Conservation (phyloP, 2,797 vertebrate genomes). For the Parauchenoglanis ngamensis region DNA sequence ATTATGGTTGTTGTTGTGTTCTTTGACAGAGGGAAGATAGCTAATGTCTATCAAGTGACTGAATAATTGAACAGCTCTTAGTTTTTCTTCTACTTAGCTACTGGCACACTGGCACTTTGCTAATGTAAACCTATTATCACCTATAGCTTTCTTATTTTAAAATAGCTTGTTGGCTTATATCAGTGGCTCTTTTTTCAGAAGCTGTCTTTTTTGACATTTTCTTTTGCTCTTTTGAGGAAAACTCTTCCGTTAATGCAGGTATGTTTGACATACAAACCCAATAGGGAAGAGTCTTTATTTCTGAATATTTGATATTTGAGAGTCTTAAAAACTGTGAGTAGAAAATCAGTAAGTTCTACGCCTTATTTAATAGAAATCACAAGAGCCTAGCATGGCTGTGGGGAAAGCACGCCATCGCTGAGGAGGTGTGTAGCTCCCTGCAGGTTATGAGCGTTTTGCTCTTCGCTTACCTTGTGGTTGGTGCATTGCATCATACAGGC, state of each 20-base stretch:
- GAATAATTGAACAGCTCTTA: conserved; percentile 54
- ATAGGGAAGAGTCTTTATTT: background rate
- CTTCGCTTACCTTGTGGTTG: conserved; percentile 29
- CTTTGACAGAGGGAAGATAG: conserved; percentile 42
- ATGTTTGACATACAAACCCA: background rate
- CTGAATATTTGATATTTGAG: background rate
- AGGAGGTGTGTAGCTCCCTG: conserved; percentile 12
- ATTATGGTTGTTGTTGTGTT: conserved; percentile 40
- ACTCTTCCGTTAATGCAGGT: background rate
- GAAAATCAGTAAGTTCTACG: background rate
- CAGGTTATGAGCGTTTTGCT: conserved; percentile 17
- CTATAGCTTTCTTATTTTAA: conserved; percentile 7
- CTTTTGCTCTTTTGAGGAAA: background rate
- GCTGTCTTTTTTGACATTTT: conserved; percentile 1
- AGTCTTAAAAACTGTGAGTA: conserved; percentile 5
- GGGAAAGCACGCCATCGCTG: background rate
- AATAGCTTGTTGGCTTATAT: conserved; percentile 10
- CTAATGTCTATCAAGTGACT: conserved; percentile 46
- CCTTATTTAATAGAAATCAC: background rate
- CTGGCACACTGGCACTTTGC: conserved; percentile 8
- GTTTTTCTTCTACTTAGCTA: conserved; percentile 43
- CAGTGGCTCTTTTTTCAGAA: conserved; percentile 4
- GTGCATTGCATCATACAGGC: conserved; percentile 33
- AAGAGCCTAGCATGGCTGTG: background rate
- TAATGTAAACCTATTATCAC: conserved; percentile 15